phyloP scores from a whole-genome alignment of 2,113 vertebrate genomes.

The Trematocara macrostoma region DNA sequence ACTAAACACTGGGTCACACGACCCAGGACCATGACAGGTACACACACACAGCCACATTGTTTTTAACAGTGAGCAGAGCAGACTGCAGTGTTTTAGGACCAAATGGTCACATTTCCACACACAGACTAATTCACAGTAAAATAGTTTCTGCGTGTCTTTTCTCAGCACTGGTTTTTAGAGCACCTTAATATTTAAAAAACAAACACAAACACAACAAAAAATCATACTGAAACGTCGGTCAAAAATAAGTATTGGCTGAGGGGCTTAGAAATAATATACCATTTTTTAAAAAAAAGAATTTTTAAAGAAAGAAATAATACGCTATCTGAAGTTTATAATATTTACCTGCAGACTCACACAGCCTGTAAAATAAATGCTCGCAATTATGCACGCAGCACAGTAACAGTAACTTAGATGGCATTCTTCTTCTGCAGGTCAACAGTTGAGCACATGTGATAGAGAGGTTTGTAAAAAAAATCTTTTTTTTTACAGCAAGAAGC shows the following conservation, averaged over 20 bases:
- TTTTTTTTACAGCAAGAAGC: background rate
- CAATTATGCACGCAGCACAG: background rate
- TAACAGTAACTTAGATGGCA: background rate
- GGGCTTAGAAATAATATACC: background rate
- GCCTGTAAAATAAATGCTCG: background rate
- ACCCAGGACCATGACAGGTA: no score
- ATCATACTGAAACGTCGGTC: background rate
- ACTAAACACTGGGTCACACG: no score
- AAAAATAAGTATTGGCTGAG: background rate
- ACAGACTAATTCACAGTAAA: background rate
- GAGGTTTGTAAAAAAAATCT: background rate
- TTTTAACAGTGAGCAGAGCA: background rate
- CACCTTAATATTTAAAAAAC: background rate
- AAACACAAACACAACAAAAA: background rate
- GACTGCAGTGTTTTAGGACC: background rate
- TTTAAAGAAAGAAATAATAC: background rate
- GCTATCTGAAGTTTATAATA: background rate
- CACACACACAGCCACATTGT: background rate
- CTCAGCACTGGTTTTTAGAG: background rate
- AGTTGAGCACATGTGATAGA: background rate
- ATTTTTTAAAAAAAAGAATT: accelerated
- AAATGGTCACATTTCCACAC: background rate
- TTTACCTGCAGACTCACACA: background rate
- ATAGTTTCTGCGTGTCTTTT: background rate
- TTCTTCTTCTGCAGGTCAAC: background rate